Base-by-base conservation (phyloP, 2,797 vertebrate species). In the Sylvia borin region DNA sequence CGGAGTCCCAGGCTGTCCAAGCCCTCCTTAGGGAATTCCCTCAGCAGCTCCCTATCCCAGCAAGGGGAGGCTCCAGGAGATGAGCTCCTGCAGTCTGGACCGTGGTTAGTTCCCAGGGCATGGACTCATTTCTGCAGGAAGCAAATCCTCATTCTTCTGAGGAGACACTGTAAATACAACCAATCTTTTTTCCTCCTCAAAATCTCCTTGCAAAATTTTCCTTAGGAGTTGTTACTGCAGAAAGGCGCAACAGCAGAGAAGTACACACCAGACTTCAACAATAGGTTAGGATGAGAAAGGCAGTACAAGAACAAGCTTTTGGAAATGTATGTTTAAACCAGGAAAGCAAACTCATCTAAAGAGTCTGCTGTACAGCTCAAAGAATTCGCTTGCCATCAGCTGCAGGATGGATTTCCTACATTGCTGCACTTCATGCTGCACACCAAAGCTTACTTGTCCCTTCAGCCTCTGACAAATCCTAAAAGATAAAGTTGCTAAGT, bases 401-500 rank as follows among this genome's bases (percentile, higher is more conserved):
- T 90, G 58, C 24, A 17, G 62, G 66, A 61, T 12, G 9, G 61
- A 85, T 90, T 83, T 88, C 72, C 20, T 55, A 60, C 36, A 32
- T 3, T 66, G 85, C 73, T 26, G 22, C 3, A 2, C 55, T 45
- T 34, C 2, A 1, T 5, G 9, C 74, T 31, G 34, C 66, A 68
- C 91, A 68, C 54, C 72, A 70, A 65, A 77, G 58, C 47, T 5
- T 6, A 50, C 40, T 74, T 77, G 78, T 81, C 91, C 67, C 74
- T 61, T 55, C 93, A 91, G 84, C 36, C 68, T 48, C 84, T 75
- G 65, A 94, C 82, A 96, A 96, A 96, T 90, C 89, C 91, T 77
- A 57, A 3, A 47, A 92, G 91, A 82, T 74, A 70, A 87, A 90
- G 89, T 72, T 95, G 76, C 87, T 65, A 95, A 87, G 91, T 96